These are phyloP conservation scores for Phenganax stokvisi DNA, from an alignment of 92 coral and sea anemone species.

Conservation along the genomic window DNA sequence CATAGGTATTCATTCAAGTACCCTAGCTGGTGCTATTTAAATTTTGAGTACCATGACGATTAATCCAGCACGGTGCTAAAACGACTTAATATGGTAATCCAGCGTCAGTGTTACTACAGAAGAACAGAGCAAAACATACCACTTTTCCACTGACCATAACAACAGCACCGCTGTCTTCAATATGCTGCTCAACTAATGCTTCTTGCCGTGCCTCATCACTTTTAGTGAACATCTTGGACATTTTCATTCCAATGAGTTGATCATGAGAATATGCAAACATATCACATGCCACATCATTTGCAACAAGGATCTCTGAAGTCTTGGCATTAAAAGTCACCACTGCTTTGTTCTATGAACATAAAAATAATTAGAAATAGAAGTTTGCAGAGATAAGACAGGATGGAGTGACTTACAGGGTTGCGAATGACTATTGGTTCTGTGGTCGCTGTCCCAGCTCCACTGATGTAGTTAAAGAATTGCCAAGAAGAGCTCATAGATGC, in stretches of 20 bases:
- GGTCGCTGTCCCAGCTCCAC: conserved; percentile 84
- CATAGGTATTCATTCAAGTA: too few relatives aligned
- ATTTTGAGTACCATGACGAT: too few relatives aligned
- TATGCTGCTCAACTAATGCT: conserved; percentile 83
- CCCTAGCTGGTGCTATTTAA: too few relatives aligned
- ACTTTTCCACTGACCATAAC: conserved; percentile 95
- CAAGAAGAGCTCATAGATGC: conserved; percentile 69
- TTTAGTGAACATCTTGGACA: conserved; percentile 74
- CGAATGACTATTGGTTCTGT: conserved; percentile 81
- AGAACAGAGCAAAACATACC: conserved; percentile 46
- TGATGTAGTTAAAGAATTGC: conserved; percentile 96
- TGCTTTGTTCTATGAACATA: conserved; percentile 72
- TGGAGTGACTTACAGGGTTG: conserved; percentile 68
- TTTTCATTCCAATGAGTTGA: conserved; percentile 75
- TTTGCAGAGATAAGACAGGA: not conserved
- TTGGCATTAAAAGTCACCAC: conserved; percentile 90
- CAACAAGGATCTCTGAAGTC: conserved; percentile 85
- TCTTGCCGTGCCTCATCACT: conserved; percentile 80
- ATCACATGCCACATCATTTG: conserved; percentile 84
- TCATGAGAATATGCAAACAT: conserved; percentile 76
- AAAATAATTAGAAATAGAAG: not conserved
- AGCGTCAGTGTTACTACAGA: too few relatives aligned
- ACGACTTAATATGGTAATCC: too few relatives aligned
- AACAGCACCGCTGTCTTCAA: conserved; percentile 86
- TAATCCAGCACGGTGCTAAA: too few relatives aligned